A percentile compares a stretch with the other conserved stretches of the same genome.
Evolutionary conservation across 2,113 vertebrate genomes (phyloP).

Genomic region (Macroglossus sobrinus): DNA sequence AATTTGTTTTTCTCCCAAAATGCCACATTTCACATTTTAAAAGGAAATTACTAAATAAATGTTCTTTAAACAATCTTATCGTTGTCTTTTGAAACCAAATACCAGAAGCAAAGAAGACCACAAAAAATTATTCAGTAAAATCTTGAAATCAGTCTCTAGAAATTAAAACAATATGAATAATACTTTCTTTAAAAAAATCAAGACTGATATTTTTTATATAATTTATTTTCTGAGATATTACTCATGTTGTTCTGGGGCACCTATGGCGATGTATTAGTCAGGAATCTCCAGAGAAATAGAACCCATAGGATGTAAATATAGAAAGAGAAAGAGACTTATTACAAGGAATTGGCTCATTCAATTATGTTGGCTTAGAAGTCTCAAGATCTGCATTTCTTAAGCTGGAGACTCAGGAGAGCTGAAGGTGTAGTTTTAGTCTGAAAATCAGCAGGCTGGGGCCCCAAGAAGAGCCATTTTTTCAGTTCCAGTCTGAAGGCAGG

Average conservation of each 20-base stretch:
- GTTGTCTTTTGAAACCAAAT: constrained; percentile 56
- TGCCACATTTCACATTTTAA: constrained; percentile 40
- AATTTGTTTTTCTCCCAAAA: not conserved
- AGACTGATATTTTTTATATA: not conserved
- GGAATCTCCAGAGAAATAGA: not conserved
- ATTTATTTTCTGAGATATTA: not conserved
- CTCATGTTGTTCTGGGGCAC: not conserved
- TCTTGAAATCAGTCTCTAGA: not conserved
- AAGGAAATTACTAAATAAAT: constrained; percentile 68
- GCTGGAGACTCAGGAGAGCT: not conserved
- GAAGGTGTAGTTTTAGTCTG: not conserved
- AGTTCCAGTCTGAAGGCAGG: not conserved
- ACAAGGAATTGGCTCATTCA: not conserved
- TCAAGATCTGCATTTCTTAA: not conserved
- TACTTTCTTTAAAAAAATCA: constrained; percentile 2
- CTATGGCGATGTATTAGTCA: not conserved
- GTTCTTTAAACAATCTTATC: constrained; percentile 62
- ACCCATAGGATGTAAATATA: not conserved
- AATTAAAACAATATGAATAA: constrained; percentile 32
- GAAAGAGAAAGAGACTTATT: not conserved
- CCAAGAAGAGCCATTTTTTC: not conserved
- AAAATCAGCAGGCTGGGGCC: not conserved
- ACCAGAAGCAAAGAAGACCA: not conserved
- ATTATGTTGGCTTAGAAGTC: not conserved
- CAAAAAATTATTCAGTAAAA: constrained; percentile 51